Evolutionary conservation across 2,888 invertebrate genomes (phyloP), one percentile per base, ranked within the genome.

Genomic region (Ypsolopha scabrella): DNA sequence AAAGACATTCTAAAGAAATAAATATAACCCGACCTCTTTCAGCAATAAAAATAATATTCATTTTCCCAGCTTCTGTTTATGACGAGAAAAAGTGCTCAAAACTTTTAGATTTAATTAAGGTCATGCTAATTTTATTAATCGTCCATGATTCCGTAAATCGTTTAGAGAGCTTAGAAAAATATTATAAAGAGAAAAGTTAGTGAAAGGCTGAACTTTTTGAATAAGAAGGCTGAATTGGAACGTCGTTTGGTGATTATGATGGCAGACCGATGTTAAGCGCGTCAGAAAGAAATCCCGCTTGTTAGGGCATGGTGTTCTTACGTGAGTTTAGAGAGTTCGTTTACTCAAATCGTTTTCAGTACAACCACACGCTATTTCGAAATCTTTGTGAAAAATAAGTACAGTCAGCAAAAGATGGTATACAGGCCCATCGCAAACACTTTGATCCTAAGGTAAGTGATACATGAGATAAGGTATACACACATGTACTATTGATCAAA

Each of bases 141-240:
- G 48, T 38, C 48, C 37, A 48, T 48, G 48, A 48, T 37, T 38
- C 38, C 48, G 38, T 37, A 38, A 48, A 38, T 48, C 48, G 48
- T 38, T 14, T 24, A 33, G 48, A 48, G 38, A 14, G 37, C 13
- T 13, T 38, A 37, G 11, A 37, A 48, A 48, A 48, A 48, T 37
- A 48, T 48, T 37, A 48, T 48, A 37, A 48, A 13, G 13, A 14
- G 37, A 48, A 48, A 48, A 48, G 7, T 36, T 48, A 13, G 36
- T 11, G 24, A 24, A 38, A 13, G 14, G 11, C 14, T 3, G 14
- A 9, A 10, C 39, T 24, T 13, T 9, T 9, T 46, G 14, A 39
- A 48, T 1, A n/a, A n/a, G 9, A 13, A 13, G 37, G 48, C 6
- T 7, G 38, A 48, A 48, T 11, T 38, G 36, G 13, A 11, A 37